Evolutionary conservation across 2,113 vertebrate species (phyloP).

Genomic region (Notothenia coriiceps): DNA sequence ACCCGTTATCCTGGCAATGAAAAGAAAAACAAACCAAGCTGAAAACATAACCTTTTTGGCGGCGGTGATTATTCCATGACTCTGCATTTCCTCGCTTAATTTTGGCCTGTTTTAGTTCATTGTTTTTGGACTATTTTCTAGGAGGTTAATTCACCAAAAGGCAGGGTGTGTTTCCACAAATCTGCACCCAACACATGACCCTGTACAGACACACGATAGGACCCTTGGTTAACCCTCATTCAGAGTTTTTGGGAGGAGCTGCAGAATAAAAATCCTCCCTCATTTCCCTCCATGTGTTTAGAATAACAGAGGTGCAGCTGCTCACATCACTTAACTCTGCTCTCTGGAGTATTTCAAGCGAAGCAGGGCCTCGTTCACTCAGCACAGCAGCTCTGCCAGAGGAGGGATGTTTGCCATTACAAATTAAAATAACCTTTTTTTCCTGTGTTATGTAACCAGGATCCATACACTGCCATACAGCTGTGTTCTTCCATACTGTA

Average conservation of each 20-base stretch:
- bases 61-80: too few species aligned
- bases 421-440: conserved; percentile 33
- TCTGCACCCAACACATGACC: conserved; percentile 22
- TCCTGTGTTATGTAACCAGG: conserved; percentile 20
- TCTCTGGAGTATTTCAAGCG: conserved; percentile 33
- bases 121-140: background rate
- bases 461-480: background rate
- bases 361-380: conserved; percentile 14
- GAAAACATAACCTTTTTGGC: background rate
- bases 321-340: conserved; percentile 28
- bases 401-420: conserved; percentile 23
- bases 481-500: conserved; percentile 6
- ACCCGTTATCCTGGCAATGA: too few species aligned
- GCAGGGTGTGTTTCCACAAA: conserved; percentile 28
- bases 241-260: conserved; percentile 44
- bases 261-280: conserved; percentile 50
- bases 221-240: conserved; percentile 48
- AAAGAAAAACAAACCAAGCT: too few species aligned
- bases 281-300: conserved; percentile 56
- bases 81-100: too few species aligned
- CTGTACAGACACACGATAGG: conserved; percentile 22
- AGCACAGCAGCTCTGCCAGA: conserved; percentile 16
- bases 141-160: background rate
- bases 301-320: conserved; percentile 66
- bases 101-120: background rate